Percentiles rank a stretch among this genome's conserved stretches.
phyloP scores from a whole-genome alignment of 1,140 invertebrate species.

The Musca domestica region DNA sequence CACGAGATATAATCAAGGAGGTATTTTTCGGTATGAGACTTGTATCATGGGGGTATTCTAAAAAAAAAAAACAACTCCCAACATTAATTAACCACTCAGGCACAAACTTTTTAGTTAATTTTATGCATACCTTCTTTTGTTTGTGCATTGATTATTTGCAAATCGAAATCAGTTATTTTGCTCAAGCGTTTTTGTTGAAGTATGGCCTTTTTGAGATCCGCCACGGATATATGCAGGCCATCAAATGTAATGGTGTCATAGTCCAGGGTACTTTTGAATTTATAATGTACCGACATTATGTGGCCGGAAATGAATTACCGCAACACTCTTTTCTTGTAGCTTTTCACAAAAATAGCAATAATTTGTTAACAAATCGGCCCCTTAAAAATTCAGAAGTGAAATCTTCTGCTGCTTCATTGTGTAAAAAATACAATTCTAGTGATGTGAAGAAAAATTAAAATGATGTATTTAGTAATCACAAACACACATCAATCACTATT shows the following conservation, averaged over 20 bases:
- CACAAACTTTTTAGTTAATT: neutral
- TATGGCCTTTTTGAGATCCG: constrained; percentile 91
- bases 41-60: constrained; percentile 88
- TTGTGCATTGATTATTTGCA: constrained; percentile 95
- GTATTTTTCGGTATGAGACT: constrained; percentile 95
- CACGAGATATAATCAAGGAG: constrained; percentile 89
- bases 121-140: constrained; percentile 82
- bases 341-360: too few species aligned
- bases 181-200: constrained; percentile 92
- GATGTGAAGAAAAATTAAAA: too few species aligned
- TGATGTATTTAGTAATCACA: too few species aligned
- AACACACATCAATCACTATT: too few species aligned
- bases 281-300: constrained; percentile 93
- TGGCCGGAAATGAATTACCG: too few species aligned
- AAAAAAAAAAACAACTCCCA: constrained; percentile 47
- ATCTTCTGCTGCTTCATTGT: too few species aligned
- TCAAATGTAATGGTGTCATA: constrained; percentile 96
- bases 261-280: constrained; percentile 93
- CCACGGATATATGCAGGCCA: constrained; percentile 92
- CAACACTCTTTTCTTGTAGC: too few species aligned
- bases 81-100: neutral
- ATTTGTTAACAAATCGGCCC: too few species aligned
- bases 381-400: too few species aligned
- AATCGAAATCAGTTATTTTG: constrained; percentile 91
- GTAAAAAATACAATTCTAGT: too few species aligned